Evolutionary conservation across 1,140 invertebrate species (phyloP).

Genomic region (Popillia japonica): DNA sequence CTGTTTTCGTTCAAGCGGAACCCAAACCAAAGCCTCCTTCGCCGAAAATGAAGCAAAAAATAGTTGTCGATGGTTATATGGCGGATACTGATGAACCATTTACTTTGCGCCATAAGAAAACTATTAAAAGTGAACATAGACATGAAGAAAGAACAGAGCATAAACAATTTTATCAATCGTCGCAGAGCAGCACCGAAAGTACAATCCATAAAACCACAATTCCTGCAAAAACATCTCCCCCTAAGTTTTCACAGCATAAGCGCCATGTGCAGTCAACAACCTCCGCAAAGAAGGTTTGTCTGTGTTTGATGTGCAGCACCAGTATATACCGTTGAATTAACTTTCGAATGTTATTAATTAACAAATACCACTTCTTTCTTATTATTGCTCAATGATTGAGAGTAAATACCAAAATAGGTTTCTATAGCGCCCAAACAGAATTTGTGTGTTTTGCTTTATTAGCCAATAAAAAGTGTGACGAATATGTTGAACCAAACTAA

Average conservation of each 20-base stretch:
- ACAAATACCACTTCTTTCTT: background rate
- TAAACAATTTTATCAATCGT: slow-evolving; percentile 51
- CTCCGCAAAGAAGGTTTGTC: slow-evolving; percentile 58
- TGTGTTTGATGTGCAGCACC: slow-evolving; percentile 34
- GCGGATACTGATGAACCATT: slow-evolving; percentile 76
- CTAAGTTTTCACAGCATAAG: slow-evolving; percentile 49
- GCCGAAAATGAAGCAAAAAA: slow-evolving; percentile 65
- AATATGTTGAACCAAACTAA: too few relatives aligned
- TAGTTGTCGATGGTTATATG: slow-evolving; percentile 68
- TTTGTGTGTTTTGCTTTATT: too few relatives aligned
- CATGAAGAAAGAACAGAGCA: slow-evolving; percentile 54
- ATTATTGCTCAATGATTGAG: background rate
- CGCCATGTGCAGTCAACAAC: slow-evolving; percentile 48
- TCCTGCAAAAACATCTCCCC: slow-evolving; percentile 48
- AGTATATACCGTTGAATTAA: background rate
- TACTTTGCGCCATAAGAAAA: slow-evolving; percentile 56
- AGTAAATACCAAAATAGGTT: too few relatives aligned
- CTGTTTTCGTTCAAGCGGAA: slow-evolving; percentile 62
- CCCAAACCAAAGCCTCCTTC: slow-evolving; percentile 64
- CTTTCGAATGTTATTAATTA: background rate
- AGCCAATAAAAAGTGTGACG: too few relatives aligned
- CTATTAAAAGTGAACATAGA: slow-evolving; percentile 52
- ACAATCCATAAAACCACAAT: slow-evolving; percentile 48
- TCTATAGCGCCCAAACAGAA: too few relatives aligned
- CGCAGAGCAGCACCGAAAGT: slow-evolving; percentile 48